These are phyloP conservation scores for Tokudaia muenninki DNA, from an alignment of 2,797 vertebrate species.

Conservation along the genomic window DNA sequence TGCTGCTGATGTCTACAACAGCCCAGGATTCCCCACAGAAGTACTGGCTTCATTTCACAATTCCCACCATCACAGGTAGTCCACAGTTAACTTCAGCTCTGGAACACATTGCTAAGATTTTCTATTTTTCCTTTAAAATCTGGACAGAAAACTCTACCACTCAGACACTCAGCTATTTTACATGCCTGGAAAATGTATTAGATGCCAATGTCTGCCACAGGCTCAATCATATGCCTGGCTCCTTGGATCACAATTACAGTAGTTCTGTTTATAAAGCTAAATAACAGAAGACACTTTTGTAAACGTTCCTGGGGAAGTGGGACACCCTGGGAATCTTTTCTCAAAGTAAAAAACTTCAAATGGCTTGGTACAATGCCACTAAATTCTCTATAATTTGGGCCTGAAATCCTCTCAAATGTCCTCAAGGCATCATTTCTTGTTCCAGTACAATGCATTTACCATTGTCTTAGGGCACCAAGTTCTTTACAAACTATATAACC, in stretches of 20 bases:
- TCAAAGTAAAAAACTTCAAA: not conserved
- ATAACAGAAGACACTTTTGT: not conserved
- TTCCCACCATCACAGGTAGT: not conserved
- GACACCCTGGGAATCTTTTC: not conserved
- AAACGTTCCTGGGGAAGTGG: not conserved
- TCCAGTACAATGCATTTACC: not conserved
- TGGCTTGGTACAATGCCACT: not conserved
- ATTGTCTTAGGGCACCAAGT: not conserved
- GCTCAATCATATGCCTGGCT: not conserved
- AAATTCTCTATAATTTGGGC: not conserved
- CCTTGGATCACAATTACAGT: not conserved
- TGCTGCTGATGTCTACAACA: not conserved
- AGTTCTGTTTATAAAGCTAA: not conserved
- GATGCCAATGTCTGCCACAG: not conserved
- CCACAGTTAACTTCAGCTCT: not conserved
- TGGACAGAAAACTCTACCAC: accelerated
- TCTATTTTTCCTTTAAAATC: not conserved
- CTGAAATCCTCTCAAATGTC: not conserved
- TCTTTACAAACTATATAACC: not conserved
- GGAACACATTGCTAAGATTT: not conserved
- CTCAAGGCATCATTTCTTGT: no score
- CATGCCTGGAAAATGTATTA: not conserved
- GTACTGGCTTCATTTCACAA: not conserved
- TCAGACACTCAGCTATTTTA: not conserved
- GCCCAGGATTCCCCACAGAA: not conserved